Conservation (phyloP, 2,113 vertebrate species). For the Cepphus grylle region DNA sequence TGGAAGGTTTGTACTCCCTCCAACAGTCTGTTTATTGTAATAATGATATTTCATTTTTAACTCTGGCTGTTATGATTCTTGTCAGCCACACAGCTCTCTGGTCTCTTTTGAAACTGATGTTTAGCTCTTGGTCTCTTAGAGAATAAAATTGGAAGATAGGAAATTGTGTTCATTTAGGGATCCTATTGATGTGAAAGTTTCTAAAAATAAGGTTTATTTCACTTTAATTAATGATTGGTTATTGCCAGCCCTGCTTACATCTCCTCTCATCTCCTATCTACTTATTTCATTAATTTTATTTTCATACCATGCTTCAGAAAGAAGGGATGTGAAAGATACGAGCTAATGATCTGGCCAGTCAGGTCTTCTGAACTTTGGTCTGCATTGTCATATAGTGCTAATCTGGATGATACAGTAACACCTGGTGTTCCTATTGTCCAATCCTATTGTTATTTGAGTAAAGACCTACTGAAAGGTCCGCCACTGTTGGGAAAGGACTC, state of each 20-base stretch:
- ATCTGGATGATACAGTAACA: not conserved
- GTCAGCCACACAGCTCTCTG: not conserved
- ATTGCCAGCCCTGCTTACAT: not conserved
- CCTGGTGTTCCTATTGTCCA: not conserved
- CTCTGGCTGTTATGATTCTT: not conserved
- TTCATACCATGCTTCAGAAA: not conserved
- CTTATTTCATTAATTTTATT: not conserved
- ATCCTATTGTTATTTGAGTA: not conserved
- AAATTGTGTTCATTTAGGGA: not conserved
- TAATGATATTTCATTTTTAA: not conserved
- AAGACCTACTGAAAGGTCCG: not conserved
- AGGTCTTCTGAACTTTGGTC: not conserved
- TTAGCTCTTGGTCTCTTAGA: not conserved
- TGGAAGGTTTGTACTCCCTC: not conserved
- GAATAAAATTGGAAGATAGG: not conserved
- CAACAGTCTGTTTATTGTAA: not conserved
- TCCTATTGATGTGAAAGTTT: not conserved
- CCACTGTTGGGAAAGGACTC: not conserved
- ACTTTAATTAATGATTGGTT: not conserved
- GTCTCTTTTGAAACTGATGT: not conserved
- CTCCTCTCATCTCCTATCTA: not conserved
- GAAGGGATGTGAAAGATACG: not conserved
- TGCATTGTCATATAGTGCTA: not conserved
- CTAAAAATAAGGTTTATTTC: not conserved
- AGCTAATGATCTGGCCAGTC: not conserved